Evolutionary conservation across 2,888 invertebrate genomes (phyloP).

Genomic region (Megastigmus dorsalis): DNA sequence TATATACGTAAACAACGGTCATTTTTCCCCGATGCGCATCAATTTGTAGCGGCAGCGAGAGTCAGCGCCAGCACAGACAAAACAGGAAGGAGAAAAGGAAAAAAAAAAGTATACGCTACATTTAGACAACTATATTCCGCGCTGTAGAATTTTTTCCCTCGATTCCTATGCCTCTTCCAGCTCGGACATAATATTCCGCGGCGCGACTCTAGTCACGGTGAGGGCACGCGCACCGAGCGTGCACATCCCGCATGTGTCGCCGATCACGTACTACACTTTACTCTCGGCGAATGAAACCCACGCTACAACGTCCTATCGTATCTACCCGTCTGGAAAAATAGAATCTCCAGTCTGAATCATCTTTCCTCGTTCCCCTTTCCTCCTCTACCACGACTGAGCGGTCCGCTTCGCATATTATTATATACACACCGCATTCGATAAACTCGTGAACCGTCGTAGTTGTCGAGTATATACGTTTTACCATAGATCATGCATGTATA

Average conservation of each 20-base stretch:
- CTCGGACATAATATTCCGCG: too few relatives aligned
- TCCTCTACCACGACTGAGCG: not conserved
- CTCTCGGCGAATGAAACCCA: too few relatives aligned
- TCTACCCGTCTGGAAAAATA: slow-evolving; percentile 33
- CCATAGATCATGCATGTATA: not conserved
- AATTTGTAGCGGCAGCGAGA: not conserved
- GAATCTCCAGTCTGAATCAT: slow-evolving; percentile 29
- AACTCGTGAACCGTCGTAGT: slow-evolving; percentile 13
- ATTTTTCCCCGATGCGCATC: not conserved
- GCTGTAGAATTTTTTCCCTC: too few relatives aligned
- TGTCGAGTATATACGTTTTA: too few relatives aligned
- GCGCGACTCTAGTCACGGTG: not conserved
- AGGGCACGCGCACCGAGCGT: slow-evolving; percentile 6
- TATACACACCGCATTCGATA: too few relatives aligned
- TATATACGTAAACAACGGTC: too few relatives aligned
- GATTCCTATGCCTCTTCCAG: too few relatives aligned
- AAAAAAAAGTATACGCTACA: too few relatives aligned
- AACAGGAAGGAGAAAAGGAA: not conserved
- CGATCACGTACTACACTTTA: not conserved
- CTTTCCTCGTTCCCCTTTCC: not conserved
- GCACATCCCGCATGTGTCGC: not conserved
- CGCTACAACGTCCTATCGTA: not conserved
- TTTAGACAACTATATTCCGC: too few relatives aligned
- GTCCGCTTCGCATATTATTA: too few relatives aligned
- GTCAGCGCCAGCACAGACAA: not conserved